Base-by-base conservation (phyloP, 2,888 invertebrate genomes). In the Scaptodrosophila latifasciaeformis region DNA sequence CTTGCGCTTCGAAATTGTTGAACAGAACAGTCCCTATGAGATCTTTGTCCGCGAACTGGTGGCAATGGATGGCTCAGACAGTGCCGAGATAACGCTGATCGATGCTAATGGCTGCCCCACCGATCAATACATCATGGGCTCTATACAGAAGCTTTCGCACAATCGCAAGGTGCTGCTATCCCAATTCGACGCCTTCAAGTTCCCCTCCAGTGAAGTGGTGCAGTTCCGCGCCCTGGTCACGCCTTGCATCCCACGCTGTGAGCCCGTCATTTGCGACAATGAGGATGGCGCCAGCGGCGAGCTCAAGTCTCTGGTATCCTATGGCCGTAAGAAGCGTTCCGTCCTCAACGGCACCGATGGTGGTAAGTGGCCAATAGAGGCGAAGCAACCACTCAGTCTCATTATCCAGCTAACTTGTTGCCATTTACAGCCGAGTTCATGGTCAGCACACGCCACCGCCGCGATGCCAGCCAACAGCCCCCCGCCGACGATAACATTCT, bases 161-260 rank as follows among this genome's bases (percentile, higher is more conserved):
- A 91, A 92, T 69, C 93, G 93, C 87, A 95, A 95, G 90, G 91
- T 94, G 81, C 89, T 96, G 66, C 88, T 96, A 57, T 96, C 96
- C 10, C 93, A 95, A 87, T 96, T 97, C 88, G 96, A 96, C 86
- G 96, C 96, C 31, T 97, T 97, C 90, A 96, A 97, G 87, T 97
- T 97, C 89, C 96, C 96, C 37, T 96, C 96, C 37, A 96, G 96
- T 10, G 96, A 96, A 86, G 93, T 96, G 58, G 96, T 97, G 6
- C 96, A 96, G 85, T 97, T 97, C 91, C 92, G 96, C 65, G 96
- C 96, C 27, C 87, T 96, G 79, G 96, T 97, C 47, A 96, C 96
- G 3, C 96, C 96, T 5, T 96, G 96, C 87, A 93, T 97, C 91
- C 96, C 96, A 21, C 90, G 92, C 47, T 97, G 96, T 86, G 95